Percentiles rank a stretch among this genome's conserved stretches.
Conservation (phyloP, 2,888 invertebrate species). For the Hirtodrosophila confusa region DNA sequence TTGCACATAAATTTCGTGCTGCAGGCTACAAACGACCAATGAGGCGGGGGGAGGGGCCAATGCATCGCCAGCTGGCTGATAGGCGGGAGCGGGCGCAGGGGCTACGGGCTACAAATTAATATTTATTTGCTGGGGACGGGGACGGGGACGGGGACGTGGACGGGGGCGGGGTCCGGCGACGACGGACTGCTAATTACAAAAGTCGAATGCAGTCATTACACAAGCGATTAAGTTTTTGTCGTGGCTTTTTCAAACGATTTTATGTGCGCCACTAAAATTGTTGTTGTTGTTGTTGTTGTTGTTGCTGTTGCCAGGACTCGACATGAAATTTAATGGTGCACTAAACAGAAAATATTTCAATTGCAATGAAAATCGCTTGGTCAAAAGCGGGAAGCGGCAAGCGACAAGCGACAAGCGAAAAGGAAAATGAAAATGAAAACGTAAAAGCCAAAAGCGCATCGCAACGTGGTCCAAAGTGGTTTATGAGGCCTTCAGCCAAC, state of each 20-base stretch:
- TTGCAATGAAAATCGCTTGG: conserved; percentile 17
- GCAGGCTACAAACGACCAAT: conserved; percentile 31
- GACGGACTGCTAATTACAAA: conserved; percentile 74
- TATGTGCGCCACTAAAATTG: conserved; percentile 11
- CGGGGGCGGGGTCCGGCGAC: conserved; percentile 4
- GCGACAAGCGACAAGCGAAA: too few relatives aligned
- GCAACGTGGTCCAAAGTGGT: conserved; percentile 26
- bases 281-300: conserved; percentile 6
- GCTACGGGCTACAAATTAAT: conserved; percentile 73
- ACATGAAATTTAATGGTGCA: conserved; percentile 57
- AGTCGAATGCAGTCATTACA: conserved; percentile 81
- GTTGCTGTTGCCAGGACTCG: conserved; percentile 10
- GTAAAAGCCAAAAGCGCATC: conserved; percentile 3
- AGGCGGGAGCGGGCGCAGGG: conserved; percentile 17
- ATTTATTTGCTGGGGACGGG: conserved; percentile 57
- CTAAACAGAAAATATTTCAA: conserved; percentile 56
- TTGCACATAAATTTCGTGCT: conserved; percentile 74
- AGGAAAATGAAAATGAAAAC: conserved; percentile 5
- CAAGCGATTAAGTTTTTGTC: conserved; percentile 78
- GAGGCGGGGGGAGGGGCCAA: background rate
- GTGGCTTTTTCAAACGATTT: conserved; percentile 53
- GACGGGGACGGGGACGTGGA: background rate
- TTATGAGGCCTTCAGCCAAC: conserved; percentile 36
- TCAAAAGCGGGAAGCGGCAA: background rate
- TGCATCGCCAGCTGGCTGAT: conserved; percentile 16